A percentile compares a stretch with the other conserved stretches of the same genome.
phyloP scores from a whole-genome alignment of 64 coral and sea anemone species.

The Cladopsammia gracilis region DNA sequence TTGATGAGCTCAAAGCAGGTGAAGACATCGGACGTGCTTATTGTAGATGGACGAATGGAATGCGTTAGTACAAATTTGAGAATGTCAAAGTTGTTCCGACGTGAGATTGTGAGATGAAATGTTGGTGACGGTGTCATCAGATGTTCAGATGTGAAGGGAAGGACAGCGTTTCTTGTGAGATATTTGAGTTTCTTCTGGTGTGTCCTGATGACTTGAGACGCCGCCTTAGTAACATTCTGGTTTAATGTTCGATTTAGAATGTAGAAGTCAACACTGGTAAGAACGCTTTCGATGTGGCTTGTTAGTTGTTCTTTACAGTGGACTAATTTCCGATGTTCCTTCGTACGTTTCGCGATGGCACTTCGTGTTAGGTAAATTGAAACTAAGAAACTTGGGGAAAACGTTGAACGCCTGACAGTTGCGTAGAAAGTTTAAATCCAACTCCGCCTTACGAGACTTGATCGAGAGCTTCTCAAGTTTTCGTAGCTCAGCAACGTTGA shows the following conservation, averaged over 20 bases:
- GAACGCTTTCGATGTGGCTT: neutral
- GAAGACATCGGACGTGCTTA: constrained; percentile 1
- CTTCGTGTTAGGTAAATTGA: too few relatives aligned
- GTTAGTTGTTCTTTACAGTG: neutral
- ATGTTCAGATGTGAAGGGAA: constrained; percentile 43
- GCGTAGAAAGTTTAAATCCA: too few relatives aligned
- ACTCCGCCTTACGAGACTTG: too few relatives aligned
- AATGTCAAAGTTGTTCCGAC: constrained; percentile 44
- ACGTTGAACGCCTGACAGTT: too few relatives aligned
- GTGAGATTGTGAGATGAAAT: constrained; percentile 36
- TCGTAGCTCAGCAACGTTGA: too few relatives aligned
- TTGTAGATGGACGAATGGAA: constrained; percentile 26
- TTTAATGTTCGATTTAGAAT: constrained; percentile 21
- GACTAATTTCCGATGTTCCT: constrained; percentile 55
- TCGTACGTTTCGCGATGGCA: constrained; percentile 35
- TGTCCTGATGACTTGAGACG: constrained; percentile 18
- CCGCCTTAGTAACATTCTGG: constrained; percentile 39
- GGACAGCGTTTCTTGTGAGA: constrained; percentile 10
- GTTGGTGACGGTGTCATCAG: constrained; percentile 47
- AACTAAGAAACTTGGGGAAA: too few relatives aligned
- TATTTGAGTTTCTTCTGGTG: constrained; percentile 41
- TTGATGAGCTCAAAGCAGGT: constrained; percentile 46
- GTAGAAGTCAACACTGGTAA: constrained; percentile 45
- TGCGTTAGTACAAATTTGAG: constrained; percentile 26
- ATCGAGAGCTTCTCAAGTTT: too few relatives aligned